A percentile compares a stretch with the other conserved stretches of the same genome.
Evolutionary conservation across 2,797 vertebrate species (phyloP).

Genomic region (Chlorospingus flavigularis): DNA sequence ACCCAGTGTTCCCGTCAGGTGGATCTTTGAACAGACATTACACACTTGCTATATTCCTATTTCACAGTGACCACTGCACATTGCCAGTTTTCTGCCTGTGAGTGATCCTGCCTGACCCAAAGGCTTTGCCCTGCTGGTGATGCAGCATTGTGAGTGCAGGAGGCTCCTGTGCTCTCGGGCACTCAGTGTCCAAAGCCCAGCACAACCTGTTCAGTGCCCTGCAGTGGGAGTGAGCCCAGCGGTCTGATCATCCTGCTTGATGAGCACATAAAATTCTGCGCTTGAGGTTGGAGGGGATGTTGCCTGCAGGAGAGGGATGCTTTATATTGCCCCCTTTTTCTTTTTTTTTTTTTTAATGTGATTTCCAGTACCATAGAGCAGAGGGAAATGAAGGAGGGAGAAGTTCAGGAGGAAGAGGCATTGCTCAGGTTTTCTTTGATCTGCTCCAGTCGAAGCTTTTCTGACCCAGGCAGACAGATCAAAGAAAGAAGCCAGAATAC

Average conservation of each 20-base stretch:
- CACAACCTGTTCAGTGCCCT: not conserved
- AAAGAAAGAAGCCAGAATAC: slow-evolving; percentile 50
- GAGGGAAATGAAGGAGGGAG: slow-evolving; percentile 4
- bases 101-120: not conserved
- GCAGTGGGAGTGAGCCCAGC: not conserved
- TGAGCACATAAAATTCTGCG: not conserved
- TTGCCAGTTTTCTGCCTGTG: not conserved
- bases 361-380: slow-evolving; percentile 2
- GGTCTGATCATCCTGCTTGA: not conserved
- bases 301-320: rapidly evolving
- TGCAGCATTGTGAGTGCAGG: rapidly evolving
- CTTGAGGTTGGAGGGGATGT: not conserved
- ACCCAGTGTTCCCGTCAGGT: not conserved
- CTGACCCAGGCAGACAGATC: slow-evolving; percentile 62
- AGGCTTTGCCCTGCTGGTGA: not conserved
- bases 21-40: not conserved
- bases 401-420: slow-evolving; percentile 29
- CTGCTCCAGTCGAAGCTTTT: slow-evolving; percentile 54
- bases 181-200: not conserved
- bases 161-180: rapidly evolving
- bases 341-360: not conserved
- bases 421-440: slow-evolving; percentile 61
- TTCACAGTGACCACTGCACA: not conserved
- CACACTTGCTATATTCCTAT: rapidly evolving
- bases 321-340: not conserved